Evolutionary conservation across 2,113 vertebrate genomes (phyloP).

Genomic region (Leptocoma aspasia): DNA sequence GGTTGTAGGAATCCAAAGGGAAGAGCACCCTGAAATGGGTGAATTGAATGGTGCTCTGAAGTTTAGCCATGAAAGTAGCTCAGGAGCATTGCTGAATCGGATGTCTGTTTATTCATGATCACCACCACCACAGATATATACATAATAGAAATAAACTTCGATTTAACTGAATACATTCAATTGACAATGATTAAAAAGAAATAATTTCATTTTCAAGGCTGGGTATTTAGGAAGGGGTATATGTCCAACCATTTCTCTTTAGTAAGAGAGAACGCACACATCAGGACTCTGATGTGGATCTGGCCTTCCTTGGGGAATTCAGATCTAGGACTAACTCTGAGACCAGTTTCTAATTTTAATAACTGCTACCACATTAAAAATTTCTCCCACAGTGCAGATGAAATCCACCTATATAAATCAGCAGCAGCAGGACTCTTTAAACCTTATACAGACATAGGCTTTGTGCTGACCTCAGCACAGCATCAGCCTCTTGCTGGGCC

Average conservation of each 20-base stretch:
- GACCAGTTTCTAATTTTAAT: neutral
- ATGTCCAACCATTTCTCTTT: neutral
- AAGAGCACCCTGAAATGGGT: neutral
- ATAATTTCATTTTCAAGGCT: neutral
- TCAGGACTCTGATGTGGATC: neutral
- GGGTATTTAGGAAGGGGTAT: neutral
- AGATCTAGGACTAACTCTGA: neutral
- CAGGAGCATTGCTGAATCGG: neutral
- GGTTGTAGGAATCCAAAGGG: neutral
- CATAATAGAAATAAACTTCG: neutral
- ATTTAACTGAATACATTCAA: neutral
- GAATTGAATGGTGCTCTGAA: neutral
- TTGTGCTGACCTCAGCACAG: neutral
- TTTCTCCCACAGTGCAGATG: neutral
- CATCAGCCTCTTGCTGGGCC: neutral
- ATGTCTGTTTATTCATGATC: neutral
- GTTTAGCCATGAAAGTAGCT: neutral
- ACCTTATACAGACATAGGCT: neutral
- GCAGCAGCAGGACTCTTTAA: neutral
- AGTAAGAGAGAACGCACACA: neutral
- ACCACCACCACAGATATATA: neutral
- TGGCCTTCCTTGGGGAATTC: neutral
- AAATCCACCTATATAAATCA: neutral
- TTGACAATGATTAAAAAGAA: neutral
- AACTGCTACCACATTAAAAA: neutral